Conservation (phyloP, 2,113 vertebrate genomes). For the Stigmatopora argus region DNA sequence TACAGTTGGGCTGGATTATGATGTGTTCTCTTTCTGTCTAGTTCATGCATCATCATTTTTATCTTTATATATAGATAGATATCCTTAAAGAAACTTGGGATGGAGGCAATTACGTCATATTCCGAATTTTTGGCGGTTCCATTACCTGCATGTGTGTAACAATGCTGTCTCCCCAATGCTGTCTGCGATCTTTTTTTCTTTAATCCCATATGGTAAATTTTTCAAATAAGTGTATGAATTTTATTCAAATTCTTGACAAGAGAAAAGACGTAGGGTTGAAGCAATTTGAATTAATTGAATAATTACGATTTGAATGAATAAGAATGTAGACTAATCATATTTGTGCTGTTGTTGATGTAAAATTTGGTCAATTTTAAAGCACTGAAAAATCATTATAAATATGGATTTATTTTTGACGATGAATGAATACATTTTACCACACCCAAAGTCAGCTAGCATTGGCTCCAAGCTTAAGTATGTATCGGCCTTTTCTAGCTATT, state of each 20-base stretch:
- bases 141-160: no score
- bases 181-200: no score
- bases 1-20: conserved; percentile 9
- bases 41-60: conserved; percentile 3
- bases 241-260: no score
- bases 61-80: conserved; percentile 1
- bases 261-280: no score
- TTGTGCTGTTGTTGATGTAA: not conserved
- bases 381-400: not conserved
- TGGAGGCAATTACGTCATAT: not conserved
- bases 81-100: conserved; percentile 17
- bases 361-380: not conserved
- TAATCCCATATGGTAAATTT: conserved; percentile 32
- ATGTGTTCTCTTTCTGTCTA: not conserved
- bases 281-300: no score
- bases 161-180: no score
- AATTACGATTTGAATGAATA: conserved; percentile 6
- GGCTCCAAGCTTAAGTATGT: not conserved
- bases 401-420: not conserved
- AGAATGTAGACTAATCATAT: conserved; percentile 12
- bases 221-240: no score
- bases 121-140: not conserved
- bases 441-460: not conserved
- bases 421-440: no score
- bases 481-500: no score